Evolutionary conservation across 2,888 invertebrate species (phyloP).

Genomic region (Chelonus formosanus): DNA sequence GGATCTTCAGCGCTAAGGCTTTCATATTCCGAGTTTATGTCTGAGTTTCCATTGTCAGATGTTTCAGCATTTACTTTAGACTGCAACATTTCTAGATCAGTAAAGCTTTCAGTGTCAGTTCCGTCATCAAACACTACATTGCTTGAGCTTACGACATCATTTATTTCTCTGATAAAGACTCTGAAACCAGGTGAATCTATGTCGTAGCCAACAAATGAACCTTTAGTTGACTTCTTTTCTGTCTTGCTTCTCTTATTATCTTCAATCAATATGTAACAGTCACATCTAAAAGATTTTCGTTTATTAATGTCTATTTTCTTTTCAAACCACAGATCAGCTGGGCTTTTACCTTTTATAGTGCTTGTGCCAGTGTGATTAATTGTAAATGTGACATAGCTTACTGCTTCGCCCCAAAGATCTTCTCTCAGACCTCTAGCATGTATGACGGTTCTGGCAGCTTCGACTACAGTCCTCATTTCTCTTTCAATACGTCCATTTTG

Average conservation of each 20-base stretch:
- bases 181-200: constrained; percentile 35
- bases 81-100: too few relatives aligned
- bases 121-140: constrained; percentile 38
- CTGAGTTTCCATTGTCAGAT: too few relatives aligned
- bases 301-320: constrained; percentile 32
- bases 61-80: neutral
- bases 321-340: constrained; percentile 42
- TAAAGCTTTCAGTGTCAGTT: constrained; percentile 22
- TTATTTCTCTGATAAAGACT: constrained; percentile 24
- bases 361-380: constrained; percentile 41
- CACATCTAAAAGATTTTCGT: constrained; percentile 30
- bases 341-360: constrained; percentile 28
- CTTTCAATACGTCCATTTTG: constrained; percentile 54
- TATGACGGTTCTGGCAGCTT: constrained; percentile 48
- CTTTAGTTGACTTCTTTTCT: constrained; percentile 36
- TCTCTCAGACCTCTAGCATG: constrained; percentile 32
- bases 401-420: constrained; percentile 26
- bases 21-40: neutral
- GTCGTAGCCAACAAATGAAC: constrained; percentile 45
- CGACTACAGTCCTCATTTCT: constrained; percentile 54
- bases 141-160: constrained; percentile 30
- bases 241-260: constrained; percentile 36
- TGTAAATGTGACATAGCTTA: constrained; percentile 38
- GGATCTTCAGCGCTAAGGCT: neutral
- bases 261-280: constrained; percentile 35